Conservation (phyloP, 2,797 vertebrate genomes). For the Molossus alvarezi region DNA sequence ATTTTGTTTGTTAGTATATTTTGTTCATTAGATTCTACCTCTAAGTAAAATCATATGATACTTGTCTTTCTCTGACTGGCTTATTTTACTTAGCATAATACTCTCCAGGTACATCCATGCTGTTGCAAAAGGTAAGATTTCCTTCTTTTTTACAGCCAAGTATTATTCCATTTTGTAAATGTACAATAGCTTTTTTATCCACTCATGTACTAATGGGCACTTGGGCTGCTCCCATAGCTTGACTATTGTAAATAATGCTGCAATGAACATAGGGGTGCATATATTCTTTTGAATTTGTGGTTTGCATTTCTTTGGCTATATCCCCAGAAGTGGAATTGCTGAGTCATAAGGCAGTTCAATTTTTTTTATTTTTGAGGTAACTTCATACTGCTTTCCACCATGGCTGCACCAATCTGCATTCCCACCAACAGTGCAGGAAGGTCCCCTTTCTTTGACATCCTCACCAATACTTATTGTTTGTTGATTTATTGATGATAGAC, state of each 20-base stretch:
- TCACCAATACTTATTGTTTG: neutral
- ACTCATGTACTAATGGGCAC: neutral
- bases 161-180: neutral
- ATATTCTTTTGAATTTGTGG: neutral
- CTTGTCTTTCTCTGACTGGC: too few relatives aligned
- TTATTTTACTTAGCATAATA: too few relatives aligned
- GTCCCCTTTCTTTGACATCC: neutral
- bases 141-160: neutral
- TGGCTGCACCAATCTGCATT: neutral
- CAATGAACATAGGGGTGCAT: neutral
- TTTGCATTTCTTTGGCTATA: neutral
- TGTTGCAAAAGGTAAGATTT: neutral
- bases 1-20: too few relatives aligned
- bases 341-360: neutral
- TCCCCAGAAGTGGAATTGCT: neutral
- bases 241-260: neutral
- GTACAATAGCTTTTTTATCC: neutral
- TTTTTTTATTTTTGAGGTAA: neutral
- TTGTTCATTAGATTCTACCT: too few relatives aligned
- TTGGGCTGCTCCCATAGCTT: neutral
- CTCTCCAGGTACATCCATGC: neutral
- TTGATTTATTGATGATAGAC: neutral
- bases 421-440: neutral
- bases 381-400: neutral
- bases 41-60: too few relatives aligned